A percentile compares a stretch with the other conserved stretches of the same genome.
These are phyloP conservation scores for Ciconia boyciana DNA, from an alignment of 2,113 vertebrate species.

Conservation along the genomic window DNA sequence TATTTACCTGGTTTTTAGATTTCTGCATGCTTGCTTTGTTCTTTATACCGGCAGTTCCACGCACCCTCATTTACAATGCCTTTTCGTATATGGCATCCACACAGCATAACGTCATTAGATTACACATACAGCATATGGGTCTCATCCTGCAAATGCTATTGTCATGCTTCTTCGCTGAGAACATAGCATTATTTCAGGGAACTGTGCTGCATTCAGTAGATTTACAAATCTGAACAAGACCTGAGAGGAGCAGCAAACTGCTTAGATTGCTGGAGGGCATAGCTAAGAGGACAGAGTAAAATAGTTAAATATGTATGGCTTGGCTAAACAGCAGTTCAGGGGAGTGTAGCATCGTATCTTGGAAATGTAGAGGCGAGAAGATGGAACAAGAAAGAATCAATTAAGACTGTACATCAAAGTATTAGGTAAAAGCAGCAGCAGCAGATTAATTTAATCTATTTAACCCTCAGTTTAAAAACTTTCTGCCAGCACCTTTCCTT, in stretches of 20 bases:
- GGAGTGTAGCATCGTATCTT: background rate
- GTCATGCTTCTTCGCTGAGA: background rate
- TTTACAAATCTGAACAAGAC: background rate
- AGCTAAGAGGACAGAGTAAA: background rate
- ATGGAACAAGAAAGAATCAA: background rate
- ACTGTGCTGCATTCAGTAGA: background rate
- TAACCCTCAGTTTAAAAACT: background rate
- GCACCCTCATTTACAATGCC: background rate
- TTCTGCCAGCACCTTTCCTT: background rate
- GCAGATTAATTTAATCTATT: background rate
- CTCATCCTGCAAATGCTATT: background rate
- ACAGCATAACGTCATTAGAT: rapidly evolving
- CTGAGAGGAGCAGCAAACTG: background rate
- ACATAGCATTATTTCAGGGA: background rate
- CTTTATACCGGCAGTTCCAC: background rate
- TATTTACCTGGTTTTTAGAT: background rate
- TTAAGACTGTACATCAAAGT: background rate
- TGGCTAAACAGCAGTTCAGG: background rate
- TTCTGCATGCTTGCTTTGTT: background rate
- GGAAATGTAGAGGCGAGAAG: background rate
- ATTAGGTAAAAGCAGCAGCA: background rate
- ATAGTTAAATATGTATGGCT: background rate
- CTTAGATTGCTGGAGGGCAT: background rate
- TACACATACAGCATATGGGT: background rate
- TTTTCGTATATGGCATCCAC: background rate